Evolutionary conservation across 2,888 invertebrate species (phyloP), one percentile per base, ranked within the genome.

Genomic region (Polyploca ridens): DNA sequence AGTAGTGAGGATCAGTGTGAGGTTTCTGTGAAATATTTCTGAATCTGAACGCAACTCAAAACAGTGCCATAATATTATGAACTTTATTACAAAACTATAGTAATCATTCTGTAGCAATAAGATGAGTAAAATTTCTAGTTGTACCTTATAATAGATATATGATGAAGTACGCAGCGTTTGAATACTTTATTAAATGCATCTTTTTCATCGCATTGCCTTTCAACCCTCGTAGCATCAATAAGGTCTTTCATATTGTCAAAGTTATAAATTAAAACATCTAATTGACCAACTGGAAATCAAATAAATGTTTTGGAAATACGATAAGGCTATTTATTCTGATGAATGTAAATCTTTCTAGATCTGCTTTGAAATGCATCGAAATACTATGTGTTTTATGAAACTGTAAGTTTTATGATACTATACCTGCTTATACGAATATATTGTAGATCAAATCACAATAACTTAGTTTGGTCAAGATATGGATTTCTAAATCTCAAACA

Each of bases 221-320:
- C 79, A 73, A 63, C 64, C 57, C 69, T 79, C 54, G 73, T 74
- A 14, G 66, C 65, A 70, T 82, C 82, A 72, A 85, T 74, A 66
- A 84, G 75, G 61, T 78, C 75, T 74, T 84, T 81, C 77, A 89
- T 87, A 78, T 89, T 85, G 80, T 85, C 78, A 68, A 89, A 77
- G 72, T 86, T 88, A 74, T 84, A 78, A 76, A 85, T 85, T 83
- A 89, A 81, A 78, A 88, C 76, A 69, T 89, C 85, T 79, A 88
- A 84, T 82, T 89, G 87, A 69, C 85, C 81, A 67, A 81, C 89
- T 88, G 80, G 58, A 85, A 81, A 68, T 64, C 66, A 76, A 81
- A 76, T 68, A 74, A 71, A 74, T 71, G 33, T 68, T 68, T 44
- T 33, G 64, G 8, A 59, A 66, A 70, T 68, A 62, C 57, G 64